Percentiles rank a stretch among this genome's conserved stretches.
Conservation (phyloP, 1,140 invertebrate species). For the Cydia strobilella region DNA sequence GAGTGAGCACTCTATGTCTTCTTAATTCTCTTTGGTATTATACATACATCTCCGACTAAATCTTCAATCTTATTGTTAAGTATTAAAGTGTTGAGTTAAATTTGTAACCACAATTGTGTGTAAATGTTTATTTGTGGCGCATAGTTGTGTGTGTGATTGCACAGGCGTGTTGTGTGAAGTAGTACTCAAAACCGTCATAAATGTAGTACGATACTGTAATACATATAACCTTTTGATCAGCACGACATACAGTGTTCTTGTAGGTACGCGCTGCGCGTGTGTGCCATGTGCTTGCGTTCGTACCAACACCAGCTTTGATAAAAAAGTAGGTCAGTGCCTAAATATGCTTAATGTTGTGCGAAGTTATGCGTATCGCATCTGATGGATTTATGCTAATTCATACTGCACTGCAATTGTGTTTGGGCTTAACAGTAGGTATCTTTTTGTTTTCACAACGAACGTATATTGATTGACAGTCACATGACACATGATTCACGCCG, state of each 20-base stretch:
- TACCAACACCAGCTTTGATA: slow-evolving; percentile 56
- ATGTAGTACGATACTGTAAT: background rate
- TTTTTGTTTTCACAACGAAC: slow-evolving; percentile 8
- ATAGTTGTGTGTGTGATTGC: slow-evolving; percentile 19
- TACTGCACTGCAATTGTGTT: slow-evolving; percentile 44
- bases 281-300: slow-evolving; percentile 40
- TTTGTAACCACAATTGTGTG: slow-evolving; percentile 15
- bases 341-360: slow-evolving; percentile 64
- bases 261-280: slow-evolving; percentile 15
- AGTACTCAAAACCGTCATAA: background rate
- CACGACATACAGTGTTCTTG: background rate
- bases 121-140: slow-evolving; percentile 17
- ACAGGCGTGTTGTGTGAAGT: slow-evolving; percentile 4
- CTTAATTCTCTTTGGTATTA: too few relatives aligned
- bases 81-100: slow-evolving; percentile 14
- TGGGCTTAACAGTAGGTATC: background rate
- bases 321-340: slow-evolving; percentile 68
- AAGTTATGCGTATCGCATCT: slow-evolving; percentile 59
- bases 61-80: slow-evolving; percentile 1
- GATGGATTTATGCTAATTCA: slow-evolving; percentile 65
- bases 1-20: too few relatives aligned
- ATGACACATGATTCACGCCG: background rate
- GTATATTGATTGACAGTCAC: background rate
- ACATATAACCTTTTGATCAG: background rate
- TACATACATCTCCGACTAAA: background rate